These are phyloP conservation scores for Sebastes steindachneri DNA, from an alignment of 2,797 vertebrate species.

Conservation along the genomic window DNA sequence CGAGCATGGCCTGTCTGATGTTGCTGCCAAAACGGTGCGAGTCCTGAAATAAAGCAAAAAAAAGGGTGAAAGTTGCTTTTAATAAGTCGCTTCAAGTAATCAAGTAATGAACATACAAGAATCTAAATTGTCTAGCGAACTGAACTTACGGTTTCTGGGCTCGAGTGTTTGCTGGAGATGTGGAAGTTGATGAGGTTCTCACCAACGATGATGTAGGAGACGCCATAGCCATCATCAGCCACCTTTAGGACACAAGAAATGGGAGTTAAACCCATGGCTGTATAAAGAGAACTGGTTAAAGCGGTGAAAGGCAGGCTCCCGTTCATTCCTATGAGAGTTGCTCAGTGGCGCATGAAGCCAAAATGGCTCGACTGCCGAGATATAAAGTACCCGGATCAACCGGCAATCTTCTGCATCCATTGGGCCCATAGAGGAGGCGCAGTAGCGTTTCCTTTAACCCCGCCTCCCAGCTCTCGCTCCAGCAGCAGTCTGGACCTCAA, in stretches of 20 bases:
- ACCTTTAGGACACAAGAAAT: conserved; percentile 80
- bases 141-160: conserved; percentile 90
- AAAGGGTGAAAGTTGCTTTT: not conserved
- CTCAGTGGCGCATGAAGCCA: no score
- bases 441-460: no score
- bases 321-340: no score
- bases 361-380: no score
- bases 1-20: conserved; percentile 89
- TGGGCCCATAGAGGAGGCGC: no score
- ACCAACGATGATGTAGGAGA: conserved; percentile 93
- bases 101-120: not conserved
- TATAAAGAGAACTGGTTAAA: no score
- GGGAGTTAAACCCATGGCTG: not conserved
- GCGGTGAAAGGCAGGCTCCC: no score
- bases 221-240: conserved; percentile 96
- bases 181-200: conserved; percentile 94
- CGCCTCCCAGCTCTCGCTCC: no score
- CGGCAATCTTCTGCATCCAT: no score
- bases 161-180: conserved; percentile 94
- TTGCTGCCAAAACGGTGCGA: conserved; percentile 93
- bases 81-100: not conserved
- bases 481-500: no score
- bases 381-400: no score
- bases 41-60: conserved; percentile 80
- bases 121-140: not conserved